Conservation (phyloP, 1,140 invertebrate genomes). For the Rhopalosiphum maidis region DNA sequence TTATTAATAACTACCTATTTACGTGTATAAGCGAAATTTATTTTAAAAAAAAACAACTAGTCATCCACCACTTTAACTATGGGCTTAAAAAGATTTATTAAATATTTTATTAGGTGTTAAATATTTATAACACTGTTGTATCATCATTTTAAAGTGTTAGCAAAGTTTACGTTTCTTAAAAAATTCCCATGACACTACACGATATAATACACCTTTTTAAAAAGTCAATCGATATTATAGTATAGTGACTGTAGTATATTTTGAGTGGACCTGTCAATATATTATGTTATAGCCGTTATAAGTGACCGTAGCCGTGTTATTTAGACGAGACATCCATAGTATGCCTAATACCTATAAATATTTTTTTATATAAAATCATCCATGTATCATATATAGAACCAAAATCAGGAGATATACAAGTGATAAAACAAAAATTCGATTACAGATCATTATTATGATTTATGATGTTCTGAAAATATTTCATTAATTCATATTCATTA, state of each 20-base stretch:
- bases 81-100: background rate
- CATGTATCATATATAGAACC: background rate
- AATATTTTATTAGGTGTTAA: slow-evolving; percentile 6
- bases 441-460: background rate
- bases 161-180: slow-evolving; percentile 23
- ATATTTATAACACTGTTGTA: background rate
- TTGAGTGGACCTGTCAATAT: slow-evolving; percentile 22
- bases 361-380: background rate
- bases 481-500: background rate
- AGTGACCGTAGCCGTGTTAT: background rate
- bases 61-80: background rate
- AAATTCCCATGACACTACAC: slow-evolving; percentile 24
- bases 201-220: background rate
- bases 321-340: background rate
- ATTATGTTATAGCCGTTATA: background rate
- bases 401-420: background rate
- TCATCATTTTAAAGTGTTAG: slow-evolving; percentile 10
- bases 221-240: background rate
- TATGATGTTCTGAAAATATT: background rate
- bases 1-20: background rate
- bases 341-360: background rate
- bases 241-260: background rate
- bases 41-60: background rate
- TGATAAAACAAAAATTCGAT: background rate
- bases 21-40: background rate